These are phyloP conservation scores for Synergus gifuensis DNA, from an alignment of 2,888 invertebrate species.

Conservation along the genomic window DNA sequence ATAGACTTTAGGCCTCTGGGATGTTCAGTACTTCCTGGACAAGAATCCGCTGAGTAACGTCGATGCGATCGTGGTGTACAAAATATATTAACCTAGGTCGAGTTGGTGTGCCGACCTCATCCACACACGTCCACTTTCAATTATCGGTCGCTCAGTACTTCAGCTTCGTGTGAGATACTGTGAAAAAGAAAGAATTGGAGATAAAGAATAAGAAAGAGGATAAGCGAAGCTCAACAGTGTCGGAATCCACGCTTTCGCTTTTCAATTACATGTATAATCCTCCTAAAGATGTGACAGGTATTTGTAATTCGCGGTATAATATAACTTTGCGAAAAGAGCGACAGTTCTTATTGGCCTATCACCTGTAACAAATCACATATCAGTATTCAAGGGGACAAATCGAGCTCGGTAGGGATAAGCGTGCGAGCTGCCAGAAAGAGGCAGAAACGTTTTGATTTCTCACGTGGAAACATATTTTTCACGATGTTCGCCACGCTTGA, in stretches of 20 bases:
- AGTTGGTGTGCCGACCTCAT: constrained; percentile 67
- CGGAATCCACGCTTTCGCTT: not conserved
- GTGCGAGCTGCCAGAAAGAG: no score
- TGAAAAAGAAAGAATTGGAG: not conserved
- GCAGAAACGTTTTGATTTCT: no score
- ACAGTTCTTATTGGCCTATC: no score
- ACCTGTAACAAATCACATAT: no score
- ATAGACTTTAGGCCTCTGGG: constrained; percentile 28
- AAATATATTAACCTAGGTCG: constrained; percentile 61
- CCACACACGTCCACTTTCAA: constrained; percentile 69
- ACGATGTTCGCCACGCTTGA: no score
- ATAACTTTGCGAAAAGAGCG: no score
- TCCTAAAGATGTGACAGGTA: no score
- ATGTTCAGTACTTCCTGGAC: constrained; percentile 8
- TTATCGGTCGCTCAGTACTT: constrained; percentile 66
- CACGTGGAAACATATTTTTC: no score
- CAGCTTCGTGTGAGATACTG: constrained; percentile 51
- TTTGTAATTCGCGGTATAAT: no score
- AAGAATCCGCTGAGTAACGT: constrained; percentile 64
- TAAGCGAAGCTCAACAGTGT: not conserved
- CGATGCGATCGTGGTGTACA: constrained; percentile 54
- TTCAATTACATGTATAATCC: not conserved
- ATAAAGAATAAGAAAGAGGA: not conserved
- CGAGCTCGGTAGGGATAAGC: no score
- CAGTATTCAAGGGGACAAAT: no score